Percentiles rank a stretch among this genome's conserved stretches.
These are phyloP conservation scores for Erannis defoliaria DNA, from an alignment of 2,888 invertebrate species.

Conservation along the genomic window DNA sequence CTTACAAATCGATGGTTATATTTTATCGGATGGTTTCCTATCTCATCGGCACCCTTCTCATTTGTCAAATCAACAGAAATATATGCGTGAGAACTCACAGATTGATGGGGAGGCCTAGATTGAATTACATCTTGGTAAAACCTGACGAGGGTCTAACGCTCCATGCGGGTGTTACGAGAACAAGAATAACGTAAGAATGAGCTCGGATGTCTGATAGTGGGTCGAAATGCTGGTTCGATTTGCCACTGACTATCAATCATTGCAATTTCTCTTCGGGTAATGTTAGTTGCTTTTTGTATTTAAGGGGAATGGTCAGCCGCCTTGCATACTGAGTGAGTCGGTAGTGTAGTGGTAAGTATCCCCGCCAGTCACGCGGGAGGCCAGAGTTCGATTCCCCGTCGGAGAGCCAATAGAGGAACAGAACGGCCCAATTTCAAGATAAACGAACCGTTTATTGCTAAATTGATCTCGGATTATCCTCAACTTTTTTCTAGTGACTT, in stretches of 20 bases:
- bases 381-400: no score
- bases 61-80: constrained; percentile 87
- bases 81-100: constrained; percentile 85
- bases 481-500: no score
- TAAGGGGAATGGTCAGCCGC: neutral
- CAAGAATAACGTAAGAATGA: constrained; percentile 78
- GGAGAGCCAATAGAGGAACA: no score
- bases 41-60: constrained; percentile 82
- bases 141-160: constrained; percentile 84
- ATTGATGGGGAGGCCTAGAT: constrained; percentile 85
- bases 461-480: no score
- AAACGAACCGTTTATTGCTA: no score
- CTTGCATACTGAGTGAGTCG: no score
- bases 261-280: constrained; percentile 16
- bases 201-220: constrained; percentile 63
- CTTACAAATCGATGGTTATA: constrained; percentile 58
- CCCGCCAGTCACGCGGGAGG: no score
- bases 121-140: constrained; percentile 83
- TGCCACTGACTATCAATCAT: constrained; percentile 32
- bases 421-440: no score
- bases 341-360: no score
- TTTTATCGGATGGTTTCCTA: constrained; percentile 63
- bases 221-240: constrained; percentile 32
- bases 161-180: constrained; percentile 69
- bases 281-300: neutral